phyloP scores from a whole-genome alignment of 2,113 vertebrate genomes.

The Limnothrissa miodon region DNA sequence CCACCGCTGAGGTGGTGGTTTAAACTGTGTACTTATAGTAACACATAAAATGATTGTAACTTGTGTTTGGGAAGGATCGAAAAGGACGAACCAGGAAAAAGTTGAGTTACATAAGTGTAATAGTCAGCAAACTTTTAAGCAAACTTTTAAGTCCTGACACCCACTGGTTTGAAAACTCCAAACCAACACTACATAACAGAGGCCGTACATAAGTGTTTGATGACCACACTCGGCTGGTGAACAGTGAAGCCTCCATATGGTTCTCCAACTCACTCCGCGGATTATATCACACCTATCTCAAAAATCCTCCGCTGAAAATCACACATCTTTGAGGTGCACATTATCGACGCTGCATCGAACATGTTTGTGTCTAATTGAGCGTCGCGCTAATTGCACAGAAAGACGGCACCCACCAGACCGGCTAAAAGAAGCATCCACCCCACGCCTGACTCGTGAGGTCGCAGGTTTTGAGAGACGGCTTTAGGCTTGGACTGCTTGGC shows the following conservation, averaged over 20 bases:
- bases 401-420: background rate
- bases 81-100: background rate
- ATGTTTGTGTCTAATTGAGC: slow-evolving; percentile 1
- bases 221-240: background rate
- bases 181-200: background rate
- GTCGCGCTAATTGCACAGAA: background rate
- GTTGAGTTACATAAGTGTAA: background rate
- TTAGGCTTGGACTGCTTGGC: background rate
- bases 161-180: background rate
- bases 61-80: background rate
- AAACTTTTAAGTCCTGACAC: background rate
- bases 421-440: background rate
- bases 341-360: background rate
- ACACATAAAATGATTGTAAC: background rate
- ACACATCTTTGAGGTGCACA: background rate
- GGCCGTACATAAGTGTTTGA: background rate
- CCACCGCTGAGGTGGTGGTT: background rate
- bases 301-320: background rate
- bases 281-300: background rate
- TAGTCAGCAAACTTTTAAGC: background rate
- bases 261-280: background rate
- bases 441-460: slow-evolving; percentile 14
- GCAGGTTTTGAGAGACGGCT: slow-evolving; percentile 16
- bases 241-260: background rate
- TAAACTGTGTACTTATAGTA: background rate